Base-by-base conservation (phyloP, 2,113 vertebrate genomes). In the Trichomycterus rosablanca region DNA sequence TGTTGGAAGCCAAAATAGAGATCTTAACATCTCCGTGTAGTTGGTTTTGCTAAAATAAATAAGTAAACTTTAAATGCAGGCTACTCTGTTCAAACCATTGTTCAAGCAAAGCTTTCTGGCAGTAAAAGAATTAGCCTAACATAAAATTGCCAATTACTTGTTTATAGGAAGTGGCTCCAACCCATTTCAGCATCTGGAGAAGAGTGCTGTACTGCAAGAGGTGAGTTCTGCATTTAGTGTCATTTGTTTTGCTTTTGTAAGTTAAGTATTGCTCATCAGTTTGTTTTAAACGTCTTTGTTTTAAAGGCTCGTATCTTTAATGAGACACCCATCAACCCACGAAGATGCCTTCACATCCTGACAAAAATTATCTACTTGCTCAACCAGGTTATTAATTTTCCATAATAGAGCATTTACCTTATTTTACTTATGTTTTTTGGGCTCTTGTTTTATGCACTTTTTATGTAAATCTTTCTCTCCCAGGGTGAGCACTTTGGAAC, bases 401-500 rank as follows among this genome's bases (percentile, higher is more conserved):
- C 6, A 0, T 2, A 9, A 6, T 2, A 5, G 3, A 0, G 7
- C 7, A 15, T 9, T 16, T 32, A 28, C 1, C 10, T 50, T 28
- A 6, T 28, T 11, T 4, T 12, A 12, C 3, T 2, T 28, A 5
- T 14, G 5, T 42, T 3, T 16, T 39, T 1, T 1, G 26, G 5
- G 23, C 0, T 43, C 7, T 22, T 53, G 15, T 1, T 32, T 26
- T 19, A 4, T 2, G 11, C 1, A 30, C 24, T 26, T 40, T 51
- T n/a, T n/a, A n/a, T n/a, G n/a, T n/a, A 14, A 30, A 28, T 8
- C 15, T 16, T 10, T 59, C 9, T 58, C 14, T 56, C 5, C 58
- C 40, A 98, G 96, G 95, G 96, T 39, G 96, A 99, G 48, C 92
- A 97, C 69, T 97, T 99, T 16, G 94, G 96, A 81, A 99, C 95